Conservation (phyloP, 2,888 invertebrate species). For the Ptilodon capucinus region DNA sequence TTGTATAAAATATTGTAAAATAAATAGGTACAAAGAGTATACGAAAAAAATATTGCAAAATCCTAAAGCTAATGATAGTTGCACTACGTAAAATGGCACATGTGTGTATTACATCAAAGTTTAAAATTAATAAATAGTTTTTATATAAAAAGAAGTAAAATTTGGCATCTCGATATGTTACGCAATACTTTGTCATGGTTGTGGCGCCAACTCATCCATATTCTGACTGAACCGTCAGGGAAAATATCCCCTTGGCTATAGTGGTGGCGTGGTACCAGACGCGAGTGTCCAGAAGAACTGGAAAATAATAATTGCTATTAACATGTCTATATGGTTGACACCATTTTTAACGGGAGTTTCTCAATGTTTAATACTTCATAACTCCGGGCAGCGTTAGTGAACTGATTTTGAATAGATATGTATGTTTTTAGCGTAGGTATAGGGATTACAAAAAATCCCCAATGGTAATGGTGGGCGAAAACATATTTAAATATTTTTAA, state of each 20-base stretch:
- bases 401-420: too few relatives aligned
- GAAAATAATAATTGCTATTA: conserved; percentile 44
- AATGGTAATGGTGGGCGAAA: too few relatives aligned
- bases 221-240: conserved; percentile 95
- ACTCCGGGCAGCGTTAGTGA: too few relatives aligned
- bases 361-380: too few relatives aligned
- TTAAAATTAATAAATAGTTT: conserved; percentile 45
- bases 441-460: too few relatives aligned
- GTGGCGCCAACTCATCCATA: conserved; percentile 85
- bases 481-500: too few relatives aligned
- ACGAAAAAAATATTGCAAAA: conserved; percentile 45
- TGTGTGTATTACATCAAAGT: conserved; percentile 17
- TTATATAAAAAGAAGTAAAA: conserved; percentile 43
- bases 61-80: conserved; percentile 59
- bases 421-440: too few relatives aligned
- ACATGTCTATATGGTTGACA: too few relatives aligned
- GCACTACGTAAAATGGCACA: conserved; percentile 73
- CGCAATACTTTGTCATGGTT: conserved; percentile 46
- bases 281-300: conserved; percentile 93
- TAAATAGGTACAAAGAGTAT: conserved; percentile 43
- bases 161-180: conserved; percentile 77
- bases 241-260: conserved; percentile 91
- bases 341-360: too few relatives aligned
- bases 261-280: conserved; percentile 96
- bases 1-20: conserved; percentile 21